Percentiles rank a stretch among this genome's conserved stretches.
Conservation (phyloP, 2,888 invertebrate genomes). For the Ditula angustiorana region DNA sequence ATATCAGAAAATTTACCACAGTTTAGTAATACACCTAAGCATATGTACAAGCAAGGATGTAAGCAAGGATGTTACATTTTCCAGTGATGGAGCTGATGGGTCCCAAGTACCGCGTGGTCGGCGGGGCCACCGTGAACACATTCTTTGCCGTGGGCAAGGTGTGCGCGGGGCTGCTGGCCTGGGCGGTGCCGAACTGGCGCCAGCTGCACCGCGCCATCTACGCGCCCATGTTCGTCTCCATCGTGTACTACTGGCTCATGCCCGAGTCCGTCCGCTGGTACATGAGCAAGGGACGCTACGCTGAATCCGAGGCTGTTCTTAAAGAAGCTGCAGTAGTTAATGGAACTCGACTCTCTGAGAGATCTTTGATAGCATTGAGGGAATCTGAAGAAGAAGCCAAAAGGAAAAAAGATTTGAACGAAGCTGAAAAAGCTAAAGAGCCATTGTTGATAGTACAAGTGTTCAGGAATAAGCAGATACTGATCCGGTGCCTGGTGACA, state of each 20-base stretch:
- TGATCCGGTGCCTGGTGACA: slow-evolving; percentile 59
- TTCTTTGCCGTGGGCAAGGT: slow-evolving; percentile 90
- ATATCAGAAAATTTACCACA: too few relatives aligned
- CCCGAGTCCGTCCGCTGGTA: slow-evolving; percentile 92
- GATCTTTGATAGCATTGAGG: slow-evolving; percentile 58
- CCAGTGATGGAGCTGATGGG: slow-evolving; percentile 91
- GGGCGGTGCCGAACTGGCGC: slow-evolving; percentile 89
- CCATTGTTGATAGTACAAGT: slow-evolving; percentile 67
- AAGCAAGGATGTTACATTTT: slow-evolving; percentile 11
- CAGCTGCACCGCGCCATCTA: slow-evolving; percentile 87
- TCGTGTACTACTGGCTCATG: slow-evolving; percentile 88
- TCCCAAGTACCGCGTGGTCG: slow-evolving; percentile 88
- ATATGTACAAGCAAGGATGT: too few relatives aligned
- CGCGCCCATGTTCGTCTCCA: slow-evolving; percentile 87
- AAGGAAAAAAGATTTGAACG: slow-evolving; percentile 47
- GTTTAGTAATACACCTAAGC: too few relatives aligned
- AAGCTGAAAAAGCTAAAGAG: slow-evolving; percentile 50
- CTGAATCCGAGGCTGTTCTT: slow-evolving; percentile 87
- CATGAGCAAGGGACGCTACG: slow-evolving; percentile 87
- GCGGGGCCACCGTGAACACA: slow-evolving; percentile 88
- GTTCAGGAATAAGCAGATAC: slow-evolving; percentile 60
- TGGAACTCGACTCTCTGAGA: slow-evolving; percentile 63
- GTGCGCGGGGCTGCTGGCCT: slow-evolving; percentile 87
- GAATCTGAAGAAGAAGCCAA: slow-evolving; percentile 56
- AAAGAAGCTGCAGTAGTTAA: slow-evolving; percentile 87